Evolutionary conservation across 2,113 vertebrate species (phyloP).

Genomic region (Campylorhamphus procurvoides): DNA sequence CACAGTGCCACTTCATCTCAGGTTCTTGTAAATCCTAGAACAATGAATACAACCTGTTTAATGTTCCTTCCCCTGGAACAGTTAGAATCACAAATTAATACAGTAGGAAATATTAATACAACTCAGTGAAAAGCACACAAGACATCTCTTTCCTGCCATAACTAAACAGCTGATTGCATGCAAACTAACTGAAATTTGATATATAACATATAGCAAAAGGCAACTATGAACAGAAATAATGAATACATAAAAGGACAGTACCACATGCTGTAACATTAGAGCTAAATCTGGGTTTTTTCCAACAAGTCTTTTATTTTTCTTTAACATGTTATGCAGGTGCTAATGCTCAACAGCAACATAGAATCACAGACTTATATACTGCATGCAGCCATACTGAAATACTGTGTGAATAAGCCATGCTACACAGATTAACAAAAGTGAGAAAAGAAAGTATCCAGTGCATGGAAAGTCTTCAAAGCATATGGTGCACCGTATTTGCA

Average conservation of each 20-base stretch:
- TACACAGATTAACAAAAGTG: background rate
- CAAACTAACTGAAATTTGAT: slow-evolving; percentile 57
- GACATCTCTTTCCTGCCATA: slow-evolving; percentile 53
- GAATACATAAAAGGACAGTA: background rate
- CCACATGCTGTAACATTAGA: background rate
- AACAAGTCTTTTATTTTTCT: slow-evolving; percentile 1
- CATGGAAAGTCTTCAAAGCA: slow-evolving; percentile 54
- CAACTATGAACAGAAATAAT: slow-evolving; percentile 15
- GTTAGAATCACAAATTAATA: background rate
- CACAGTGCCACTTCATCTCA: slow-evolving; percentile 59
- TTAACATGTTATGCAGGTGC: slow-evolving; percentile 15
- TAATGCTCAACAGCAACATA: slow-evolving; percentile 14
- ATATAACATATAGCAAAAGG: slow-evolving; percentile 14
- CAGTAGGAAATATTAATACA: slow-evolving; percentile 37
- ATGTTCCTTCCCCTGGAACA: background rate
- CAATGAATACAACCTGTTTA: background rate
- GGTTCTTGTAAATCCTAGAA: slow-evolving; percentile 56
- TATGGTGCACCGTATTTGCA: slow-evolving; percentile 41
- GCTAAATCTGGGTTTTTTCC: background rate
- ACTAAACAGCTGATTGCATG: slow-evolving; percentile 54
- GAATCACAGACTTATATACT: slow-evolving; percentile 22
- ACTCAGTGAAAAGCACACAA: slow-evolving; percentile 67
- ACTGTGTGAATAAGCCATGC: background rate
- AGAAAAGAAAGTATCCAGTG: slow-evolving; percentile 31
- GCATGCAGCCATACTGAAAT: slow-evolving; percentile 60